Percentiles rank a stretch among this genome's conserved stretches.
phyloP scores from a whole-genome alignment of 2,797 vertebrate species.

The Myotis pilosus region DNA sequence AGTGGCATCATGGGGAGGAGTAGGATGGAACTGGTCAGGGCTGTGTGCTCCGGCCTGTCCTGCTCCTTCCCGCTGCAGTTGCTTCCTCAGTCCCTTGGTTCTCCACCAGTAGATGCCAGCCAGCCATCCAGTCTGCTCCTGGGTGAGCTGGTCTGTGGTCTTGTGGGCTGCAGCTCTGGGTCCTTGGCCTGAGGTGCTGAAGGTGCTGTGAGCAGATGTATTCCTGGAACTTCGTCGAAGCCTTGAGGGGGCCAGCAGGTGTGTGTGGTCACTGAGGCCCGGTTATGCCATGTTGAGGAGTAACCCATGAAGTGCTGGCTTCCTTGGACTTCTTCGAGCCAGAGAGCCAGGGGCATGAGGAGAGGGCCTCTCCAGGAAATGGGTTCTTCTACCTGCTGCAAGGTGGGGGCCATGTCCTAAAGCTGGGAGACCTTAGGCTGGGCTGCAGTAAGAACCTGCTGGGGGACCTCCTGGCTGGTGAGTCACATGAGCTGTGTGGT shows the following conservation, averaged over 20 bases:
- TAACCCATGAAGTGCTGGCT: neutral
- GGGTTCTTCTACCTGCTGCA: neutral
- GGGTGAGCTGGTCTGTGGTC: neutral
- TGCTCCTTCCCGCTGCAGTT: neutral
- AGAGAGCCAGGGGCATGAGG: no score
- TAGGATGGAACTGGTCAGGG: neutral
- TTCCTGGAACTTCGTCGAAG: neutral
- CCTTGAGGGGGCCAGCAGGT: neutral
- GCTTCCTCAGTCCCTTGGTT: neutral
- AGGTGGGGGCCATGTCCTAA: neutral
- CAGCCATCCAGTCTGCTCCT: rapidly evolving
- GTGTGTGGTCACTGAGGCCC: neutral
- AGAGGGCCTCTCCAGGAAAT: neutral
- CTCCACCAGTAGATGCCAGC: neutral
- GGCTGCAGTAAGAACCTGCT: neutral
- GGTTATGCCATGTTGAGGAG: neutral
- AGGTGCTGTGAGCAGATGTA: neutral
- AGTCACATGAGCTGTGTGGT: neutral
- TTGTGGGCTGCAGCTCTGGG: neutral
- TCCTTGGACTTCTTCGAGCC: neutral
- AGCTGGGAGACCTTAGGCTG: neutral
- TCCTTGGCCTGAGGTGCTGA: neutral
- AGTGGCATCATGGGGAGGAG: neutral
- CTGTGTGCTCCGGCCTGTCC: neutral
- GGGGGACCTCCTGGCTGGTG: neutral